Evolutionary conservation across 2,797 vertebrate species (phyloP).

Genomic region (Sebastes oblongus): DNA sequence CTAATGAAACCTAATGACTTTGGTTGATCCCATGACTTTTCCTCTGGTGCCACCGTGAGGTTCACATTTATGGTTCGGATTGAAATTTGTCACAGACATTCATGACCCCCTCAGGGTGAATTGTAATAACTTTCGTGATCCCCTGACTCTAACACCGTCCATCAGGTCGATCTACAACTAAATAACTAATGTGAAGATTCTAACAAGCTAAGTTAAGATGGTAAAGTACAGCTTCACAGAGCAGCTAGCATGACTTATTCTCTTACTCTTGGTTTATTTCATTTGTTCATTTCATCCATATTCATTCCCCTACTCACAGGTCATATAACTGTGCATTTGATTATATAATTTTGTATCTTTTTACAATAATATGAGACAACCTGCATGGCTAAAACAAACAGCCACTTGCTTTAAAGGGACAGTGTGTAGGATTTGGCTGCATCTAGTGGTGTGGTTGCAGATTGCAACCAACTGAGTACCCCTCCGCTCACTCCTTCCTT

Average conservation of each 20-base stretch:
- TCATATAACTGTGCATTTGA: background rate
- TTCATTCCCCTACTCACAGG: background rate
- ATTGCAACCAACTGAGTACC: too few species aligned
- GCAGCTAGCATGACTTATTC: background rate
- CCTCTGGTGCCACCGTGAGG: background rate
- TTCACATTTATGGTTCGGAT: background rate
- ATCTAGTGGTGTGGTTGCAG: too few species aligned
- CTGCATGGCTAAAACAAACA: background rate
- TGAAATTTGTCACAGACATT: background rate
- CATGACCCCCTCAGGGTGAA: background rate
- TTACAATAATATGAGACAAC: background rate
- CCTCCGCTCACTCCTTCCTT: too few species aligned
- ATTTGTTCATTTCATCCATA: background rate
- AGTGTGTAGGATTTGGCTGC: too few species aligned
- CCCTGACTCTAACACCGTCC: background rate
- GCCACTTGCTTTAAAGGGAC: background rate
- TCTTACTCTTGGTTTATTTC: background rate
- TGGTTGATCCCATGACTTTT: background rate
- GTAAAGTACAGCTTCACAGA: background rate
- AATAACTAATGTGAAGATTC: background rate
- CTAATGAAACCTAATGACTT: background rate
- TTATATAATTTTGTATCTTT: background rate
- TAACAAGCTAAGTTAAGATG: background rate
- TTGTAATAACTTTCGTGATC: background rate
- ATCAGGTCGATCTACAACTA: background rate